phyloP scores from a whole-genome alignment of 2,888 invertebrate genomes.

The Pristionchus fissidentatus region DNA sequence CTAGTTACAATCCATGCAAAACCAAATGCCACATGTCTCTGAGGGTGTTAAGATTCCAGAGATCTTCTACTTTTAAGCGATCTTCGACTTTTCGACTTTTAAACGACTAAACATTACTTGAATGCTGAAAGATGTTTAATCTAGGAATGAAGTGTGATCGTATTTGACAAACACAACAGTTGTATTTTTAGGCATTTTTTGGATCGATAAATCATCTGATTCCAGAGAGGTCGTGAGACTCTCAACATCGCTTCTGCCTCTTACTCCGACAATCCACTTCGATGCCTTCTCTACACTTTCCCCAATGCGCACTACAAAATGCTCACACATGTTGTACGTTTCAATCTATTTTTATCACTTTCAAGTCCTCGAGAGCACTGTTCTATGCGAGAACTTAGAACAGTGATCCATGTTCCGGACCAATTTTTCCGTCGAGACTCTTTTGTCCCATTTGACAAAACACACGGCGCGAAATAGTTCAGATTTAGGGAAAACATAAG shows the following conservation, averaged over 20 bases:
- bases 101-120: too few relatives aligned
- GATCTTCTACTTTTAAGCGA: too few relatives aligned
- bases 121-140: background rate
- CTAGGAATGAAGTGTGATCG: background rate
- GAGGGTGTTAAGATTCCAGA: background rate
- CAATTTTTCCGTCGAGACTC: background rate
- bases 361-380: background rate
- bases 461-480: too few relatives aligned
- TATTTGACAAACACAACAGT: background rate
- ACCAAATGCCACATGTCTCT: background rate
- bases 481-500: too few relatives aligned
- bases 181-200: too few relatives aligned
- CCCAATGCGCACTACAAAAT: conserved; percentile 49
- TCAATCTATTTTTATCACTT: background rate
- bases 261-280: conserved; percentile 47
- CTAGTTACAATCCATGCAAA: background rate
- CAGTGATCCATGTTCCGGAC: too few relatives aligned
- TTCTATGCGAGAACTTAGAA: too few relatives aligned
- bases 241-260: conserved; percentile 51
- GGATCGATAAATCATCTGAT: background rate
- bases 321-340: conserved; percentile 25
- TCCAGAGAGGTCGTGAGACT: conserved; percentile 47
- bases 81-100: too few relatives aligned
- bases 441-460: too few relatives aligned
- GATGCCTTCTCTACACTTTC: conserved; percentile 49